Evolutionary conservation across 2,888 invertebrate genomes (phyloP), one percentile per base, ranked within the genome.

Genomic region (Oegoconia quadripuncta): DNA sequence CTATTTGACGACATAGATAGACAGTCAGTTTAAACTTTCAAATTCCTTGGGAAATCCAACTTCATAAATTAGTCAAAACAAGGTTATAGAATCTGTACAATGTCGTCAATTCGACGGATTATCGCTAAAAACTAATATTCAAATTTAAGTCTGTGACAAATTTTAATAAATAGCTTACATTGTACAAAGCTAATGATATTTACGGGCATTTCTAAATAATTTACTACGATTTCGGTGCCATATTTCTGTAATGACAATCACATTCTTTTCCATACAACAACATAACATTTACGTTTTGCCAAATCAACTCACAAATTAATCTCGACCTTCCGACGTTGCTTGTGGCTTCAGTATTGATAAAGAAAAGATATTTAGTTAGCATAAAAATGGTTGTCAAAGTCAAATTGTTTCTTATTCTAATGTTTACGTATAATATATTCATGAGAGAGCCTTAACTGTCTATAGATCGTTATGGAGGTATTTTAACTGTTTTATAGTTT

Each of bases 401-500:
- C 46, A 64, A 64, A 74, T 70, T 65, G 60, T 70, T 67, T 71
- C 53, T 65, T 65, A 71, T 65, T 65, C 59, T 64, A 71, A 74
- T 67, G 64, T 71, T 63, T 63, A 65, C 52, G 56, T 50, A 57
- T 77, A 72, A 74, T 64, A 59, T 76, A 80, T 80, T 79, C 79
- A 78, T 77, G 73, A 76, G 64, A 66, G 61, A 60, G 55, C 62
- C 52, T 72, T 68, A 66, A 71, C 70, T 68, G 68, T 75, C 73
- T 74, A 64, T 56, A 71, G 64, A 63, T 75, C 71, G 55, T 75
- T 74, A 69, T 62, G 56, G 60, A 59, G 63, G 64, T 71, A 72
- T 74, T 74, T 73, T 70, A 74, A 74, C 70, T 64, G 62, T 77
- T 71, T 70, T 68, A 69, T 68, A 64, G 68, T 68, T 68, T 68